These are phyloP conservation scores for Platyscelio sp. DNA, from an alignment of 2,888 invertebrate species.

Conservation along the genomic window DNA sequence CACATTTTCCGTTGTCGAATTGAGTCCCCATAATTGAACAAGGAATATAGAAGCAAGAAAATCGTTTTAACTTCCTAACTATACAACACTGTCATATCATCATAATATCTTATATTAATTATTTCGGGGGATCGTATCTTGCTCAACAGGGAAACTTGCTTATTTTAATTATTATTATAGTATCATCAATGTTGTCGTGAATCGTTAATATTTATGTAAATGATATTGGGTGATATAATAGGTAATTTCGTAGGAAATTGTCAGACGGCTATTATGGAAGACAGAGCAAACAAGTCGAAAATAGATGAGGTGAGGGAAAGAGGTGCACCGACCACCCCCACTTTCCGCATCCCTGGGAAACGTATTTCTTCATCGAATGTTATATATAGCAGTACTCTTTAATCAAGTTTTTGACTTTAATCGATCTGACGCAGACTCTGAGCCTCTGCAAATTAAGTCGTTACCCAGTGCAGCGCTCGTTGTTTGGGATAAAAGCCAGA, in stretches of 20 bases:
- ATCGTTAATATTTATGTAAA: conserved; percentile 38
- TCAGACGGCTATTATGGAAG: neutral
- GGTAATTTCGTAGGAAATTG: conserved; percentile 26
- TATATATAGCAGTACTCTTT: conserved; percentile 14
- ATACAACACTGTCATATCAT: too few relatives aligned
- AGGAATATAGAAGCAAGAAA: too few relatives aligned
- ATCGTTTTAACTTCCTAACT: too few relatives aligned
- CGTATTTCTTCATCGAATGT: neutral
- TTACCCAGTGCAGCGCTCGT: conserved; percentile 47
- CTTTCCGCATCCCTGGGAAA: conserved; percentile 5
- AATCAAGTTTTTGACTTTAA: conserved; percentile 64
- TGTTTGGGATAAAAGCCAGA: conserved; percentile 64
- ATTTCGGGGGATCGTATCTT: too few relatives aligned
- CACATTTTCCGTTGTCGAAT: too few relatives aligned
- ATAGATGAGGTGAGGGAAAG: conserved; percentile 27
- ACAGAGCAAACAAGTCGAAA: conserved; percentile 28
- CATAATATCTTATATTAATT: neutral
- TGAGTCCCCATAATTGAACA: too few relatives aligned
- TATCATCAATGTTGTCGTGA: conserved; percentile 12
- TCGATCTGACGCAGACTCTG: conserved; percentile 55
- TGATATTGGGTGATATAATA: conserved; percentile 22
- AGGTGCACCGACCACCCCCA: neutral
- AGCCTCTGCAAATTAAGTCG: conserved; percentile 63
- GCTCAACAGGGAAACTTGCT: neutral
- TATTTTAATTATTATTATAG: neutral